A percentile compares a stretch with the other conserved stretches of the same genome.
Evolutionary conservation across 2,113 vertebrate species (phyloP).

Genomic region (Phalacrocorax carbo): DNA sequence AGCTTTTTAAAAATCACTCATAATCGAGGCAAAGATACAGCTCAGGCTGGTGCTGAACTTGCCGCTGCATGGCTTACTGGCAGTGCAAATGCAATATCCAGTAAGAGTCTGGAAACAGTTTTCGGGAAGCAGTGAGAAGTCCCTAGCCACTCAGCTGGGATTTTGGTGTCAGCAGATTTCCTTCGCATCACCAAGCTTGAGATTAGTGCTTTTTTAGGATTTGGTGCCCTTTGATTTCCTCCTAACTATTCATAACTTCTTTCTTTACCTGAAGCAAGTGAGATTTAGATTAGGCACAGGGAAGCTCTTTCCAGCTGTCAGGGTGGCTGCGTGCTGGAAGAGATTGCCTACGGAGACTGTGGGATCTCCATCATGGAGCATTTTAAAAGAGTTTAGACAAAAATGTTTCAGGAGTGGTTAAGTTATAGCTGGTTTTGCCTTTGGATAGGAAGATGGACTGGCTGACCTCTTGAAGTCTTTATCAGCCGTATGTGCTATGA

Average conservation of each 20-base stretch:
- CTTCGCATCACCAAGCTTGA: neutral
- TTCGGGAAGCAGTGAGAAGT: neutral
- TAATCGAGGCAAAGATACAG: neutral
- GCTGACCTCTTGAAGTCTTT: conserved; percentile 1
- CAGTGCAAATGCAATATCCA: neutral
- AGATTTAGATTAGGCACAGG: neutral
- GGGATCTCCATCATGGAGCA: neutral
- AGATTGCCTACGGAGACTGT: neutral
- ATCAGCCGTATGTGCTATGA: neutral
- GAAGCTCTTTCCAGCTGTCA: neutral
- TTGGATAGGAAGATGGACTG: neutral
- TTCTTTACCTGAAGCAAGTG: neutral
- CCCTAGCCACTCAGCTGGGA: neutral
- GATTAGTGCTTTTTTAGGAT: neutral
- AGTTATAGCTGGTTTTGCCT: neutral
- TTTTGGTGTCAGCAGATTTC: neutral
- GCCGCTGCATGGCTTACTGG: neutral
- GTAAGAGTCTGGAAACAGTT: neutral
- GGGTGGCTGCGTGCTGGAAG: neutral
- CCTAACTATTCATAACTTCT: neutral
- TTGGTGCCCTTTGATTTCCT: neutral
- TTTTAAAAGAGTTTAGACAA: conserved; percentile 8
- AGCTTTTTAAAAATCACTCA: conserved; percentile 1
- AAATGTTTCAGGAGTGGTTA: neutral
- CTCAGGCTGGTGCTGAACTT: neutral